Conservation (phyloP, 2,113 vertebrate species). For the Charadrius vociferus region DNA sequence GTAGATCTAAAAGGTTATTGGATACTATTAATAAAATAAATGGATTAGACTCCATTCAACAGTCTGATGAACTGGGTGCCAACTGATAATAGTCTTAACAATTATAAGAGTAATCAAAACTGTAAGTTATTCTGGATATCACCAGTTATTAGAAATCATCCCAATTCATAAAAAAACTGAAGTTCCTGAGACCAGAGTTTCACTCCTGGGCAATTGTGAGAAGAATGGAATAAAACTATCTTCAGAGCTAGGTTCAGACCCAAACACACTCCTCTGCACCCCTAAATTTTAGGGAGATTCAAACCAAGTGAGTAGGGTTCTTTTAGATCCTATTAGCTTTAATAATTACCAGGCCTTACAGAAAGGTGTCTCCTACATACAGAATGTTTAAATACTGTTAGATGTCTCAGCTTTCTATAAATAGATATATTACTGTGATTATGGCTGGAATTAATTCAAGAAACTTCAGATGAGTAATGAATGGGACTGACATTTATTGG, state of each 20-base stretch:
- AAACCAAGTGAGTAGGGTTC: not conserved
- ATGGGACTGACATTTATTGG: conserved; percentile 52
- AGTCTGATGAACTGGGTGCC: not conserved
- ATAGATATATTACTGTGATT: conserved; percentile 69
- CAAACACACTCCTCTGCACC: not conserved
- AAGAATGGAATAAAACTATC: not conserved
- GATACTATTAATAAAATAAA: conserved; percentile 30
- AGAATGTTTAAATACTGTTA: conserved; percentile 54
- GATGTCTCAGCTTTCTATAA: conserved; percentile 64
- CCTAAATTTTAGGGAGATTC: not conserved
- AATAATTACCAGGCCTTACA: conserved; percentile 58
- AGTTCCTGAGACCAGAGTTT: not conserved
- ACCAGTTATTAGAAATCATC: conserved; percentile 6
- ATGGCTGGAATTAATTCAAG: conserved; percentile 74
- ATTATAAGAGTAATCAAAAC: not conserved
- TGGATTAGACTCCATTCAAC: not conserved
- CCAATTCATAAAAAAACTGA: not conserved
- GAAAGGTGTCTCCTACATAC: conserved; percentile 48
- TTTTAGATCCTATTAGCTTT: not conserved
- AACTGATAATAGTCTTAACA: not conserved
- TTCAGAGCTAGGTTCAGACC: not conserved
- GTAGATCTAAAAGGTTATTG: conserved; percentile 7
- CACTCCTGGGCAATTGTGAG: not conserved
- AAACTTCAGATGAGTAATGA: conserved; percentile 68
- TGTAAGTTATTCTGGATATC: not conserved